Evolutionary conservation across 2,113 vertebrate genomes (phyloP), one percentile per base, ranked within the genome.

Genomic region (Lepus americanus): DNA sequence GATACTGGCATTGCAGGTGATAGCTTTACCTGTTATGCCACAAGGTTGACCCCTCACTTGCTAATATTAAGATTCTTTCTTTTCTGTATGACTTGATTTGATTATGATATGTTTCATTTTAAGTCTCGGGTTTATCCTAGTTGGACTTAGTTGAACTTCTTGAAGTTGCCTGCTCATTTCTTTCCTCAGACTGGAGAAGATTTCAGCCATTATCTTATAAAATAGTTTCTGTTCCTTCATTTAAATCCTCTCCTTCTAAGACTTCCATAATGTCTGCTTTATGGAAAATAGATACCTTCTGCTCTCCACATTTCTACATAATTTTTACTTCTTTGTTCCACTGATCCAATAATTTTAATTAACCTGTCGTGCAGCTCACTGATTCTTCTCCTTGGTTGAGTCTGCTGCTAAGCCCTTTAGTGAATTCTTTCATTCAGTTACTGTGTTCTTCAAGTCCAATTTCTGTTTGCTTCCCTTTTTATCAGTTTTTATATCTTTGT

Each of bases 381-480:
- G n/a, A 92, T 88, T 92, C 39, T 88, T 83, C 63, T 70, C 10
- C 63, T 55, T 53, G 20, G 19, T 77, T 39, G 77, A 44, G 29
- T 72, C 49, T 67, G 20, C 59, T 94, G 17, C 29, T 33, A 20
- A 53, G 11, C 20, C 13, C 23, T 72, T 29, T 19, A 55, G n/a
- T 78, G 29, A 84, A 22, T 84, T 53, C 36, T 55, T 82, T 22
- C 78, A 55, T 39, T 81, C 81, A 36, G 36, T 64, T 25, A 83
- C 31, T 78, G 8, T 64, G n/a, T 78, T 53, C 12, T 64, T 89
- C 20, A 92, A 95, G 22, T 89, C 53, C 13, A 89, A 78, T 55
- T 84, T 84, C 72, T 64, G 25, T 36, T 69, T 81, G 17, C 29
- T 70, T 88, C 36, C 27, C 90, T 63, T 55, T 79, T 39, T 72